Percentiles rank a stretch among this genome's conserved stretches.
phyloP scores from a whole-genome alignment of 2,888 invertebrate species.

The Colletes collaris region DNA sequence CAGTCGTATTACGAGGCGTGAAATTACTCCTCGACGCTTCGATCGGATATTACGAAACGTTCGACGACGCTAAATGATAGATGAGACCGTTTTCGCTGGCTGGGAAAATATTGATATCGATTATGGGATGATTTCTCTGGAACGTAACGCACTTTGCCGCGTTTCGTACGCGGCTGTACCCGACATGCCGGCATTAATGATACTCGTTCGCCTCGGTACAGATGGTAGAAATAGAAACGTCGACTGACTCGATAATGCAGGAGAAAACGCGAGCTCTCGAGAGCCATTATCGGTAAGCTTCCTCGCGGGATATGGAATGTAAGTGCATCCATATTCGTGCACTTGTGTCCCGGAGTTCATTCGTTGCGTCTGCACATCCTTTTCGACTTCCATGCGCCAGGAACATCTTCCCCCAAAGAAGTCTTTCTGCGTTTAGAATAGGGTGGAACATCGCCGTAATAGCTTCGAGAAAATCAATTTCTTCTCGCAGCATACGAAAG shows the following conservation, averaged over 20 bases:
- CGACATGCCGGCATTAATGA: conserved; percentile 26
- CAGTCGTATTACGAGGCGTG: too few species aligned
- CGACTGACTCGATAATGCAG: conserved; percentile 55
- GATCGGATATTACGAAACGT: too few species aligned
- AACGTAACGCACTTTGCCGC: conserved; percentile 1
- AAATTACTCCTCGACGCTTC: too few species aligned
- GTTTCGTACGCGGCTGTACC: background rate
- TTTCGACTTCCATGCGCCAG: background rate
- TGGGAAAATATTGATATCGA: conserved; percentile 12
- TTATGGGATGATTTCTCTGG: conserved; percentile 24
- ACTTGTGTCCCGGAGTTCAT: conserved; percentile 1
- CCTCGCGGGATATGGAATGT: conserved; percentile 44
- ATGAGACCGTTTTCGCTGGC: too few species aligned
- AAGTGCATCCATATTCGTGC: background rate
- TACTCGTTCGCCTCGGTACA: conserved; percentile 17
- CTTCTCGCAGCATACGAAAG: too few species aligned
- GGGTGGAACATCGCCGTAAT: too few species aligned
- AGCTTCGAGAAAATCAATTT: too few species aligned
- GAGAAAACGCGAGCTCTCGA: conserved; percentile 57
- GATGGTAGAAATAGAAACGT: conserved; percentile 60
- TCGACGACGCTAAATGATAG: too few species aligned
- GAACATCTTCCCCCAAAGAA: too few species aligned
- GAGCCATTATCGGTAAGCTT: conserved; percentile 53
- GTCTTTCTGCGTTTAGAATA: too few species aligned
- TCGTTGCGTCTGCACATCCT: background rate